These are phyloP conservation scores for Dryomyza anilis DNA, from an alignment of 2,888 invertebrate genomes.

Conservation along the genomic window DNA sequence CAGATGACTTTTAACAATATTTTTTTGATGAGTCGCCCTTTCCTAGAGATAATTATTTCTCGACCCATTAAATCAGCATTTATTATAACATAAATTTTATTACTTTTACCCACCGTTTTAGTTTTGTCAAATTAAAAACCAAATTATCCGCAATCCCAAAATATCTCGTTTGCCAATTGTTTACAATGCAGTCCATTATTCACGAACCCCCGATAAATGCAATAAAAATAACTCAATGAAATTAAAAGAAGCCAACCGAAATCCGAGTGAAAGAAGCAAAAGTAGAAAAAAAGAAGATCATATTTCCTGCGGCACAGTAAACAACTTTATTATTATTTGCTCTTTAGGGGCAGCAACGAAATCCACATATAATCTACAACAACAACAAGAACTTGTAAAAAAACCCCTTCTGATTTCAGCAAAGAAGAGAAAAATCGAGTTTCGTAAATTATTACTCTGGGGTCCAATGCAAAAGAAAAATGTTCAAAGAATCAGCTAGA, in stretches of 20 bases:
- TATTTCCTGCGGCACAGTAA: conserved; percentile 44
- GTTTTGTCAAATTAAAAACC: conserved; percentile 27
- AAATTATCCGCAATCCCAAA: conserved; percentile 40
- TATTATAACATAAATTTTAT: neutral
- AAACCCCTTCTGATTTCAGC: no score
- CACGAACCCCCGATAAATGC: conserved; percentile 32
- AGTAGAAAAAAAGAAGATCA: conserved; percentile 18
- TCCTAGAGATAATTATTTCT: no score
- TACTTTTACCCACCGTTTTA: conserved; percentile 28
- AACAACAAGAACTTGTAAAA: conserved; percentile 14
- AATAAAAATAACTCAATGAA: neutral
- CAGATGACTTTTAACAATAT: no score
- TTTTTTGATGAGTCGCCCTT: no score
- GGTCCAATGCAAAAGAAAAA: conserved; percentile 31
- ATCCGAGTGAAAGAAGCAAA: neutral
- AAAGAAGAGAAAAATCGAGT: no score
- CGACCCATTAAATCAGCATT: no score
- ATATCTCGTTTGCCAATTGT: conserved; percentile 51
- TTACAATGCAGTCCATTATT: conserved; percentile 52
- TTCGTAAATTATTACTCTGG: no score
- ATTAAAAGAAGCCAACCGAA: neutral
- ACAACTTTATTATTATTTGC: conserved; percentile 56
- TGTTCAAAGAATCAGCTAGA: conserved; percentile 7
- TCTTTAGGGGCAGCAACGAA: neutral
- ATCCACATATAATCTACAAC: neutral